Evolutionary conservation across 1,140 invertebrate species (phyloP), one percentile per base, ranked within the genome.

Genomic region (Anoplolepis gracilipes): DNA sequence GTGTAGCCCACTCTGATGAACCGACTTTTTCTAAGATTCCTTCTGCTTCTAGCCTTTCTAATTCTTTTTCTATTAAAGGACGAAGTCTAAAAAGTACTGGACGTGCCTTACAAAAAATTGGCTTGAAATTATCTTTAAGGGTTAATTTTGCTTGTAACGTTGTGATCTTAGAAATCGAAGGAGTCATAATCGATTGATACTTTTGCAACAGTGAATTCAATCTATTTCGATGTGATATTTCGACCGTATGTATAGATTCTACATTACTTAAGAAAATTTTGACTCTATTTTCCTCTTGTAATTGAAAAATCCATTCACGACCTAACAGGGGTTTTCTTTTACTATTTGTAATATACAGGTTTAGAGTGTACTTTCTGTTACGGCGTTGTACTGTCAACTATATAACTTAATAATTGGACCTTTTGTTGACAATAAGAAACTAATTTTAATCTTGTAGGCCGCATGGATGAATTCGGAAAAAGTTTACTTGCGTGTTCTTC

Each of bases 21-120:
- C 85, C 30, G 13, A 89, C 70, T 75, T 75, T 82, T 75, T 75
- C 28, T 22, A 92, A 53, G 42, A 90, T 86, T 28, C 64, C 73
- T 72, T 62, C 86, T 13, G 65, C 25, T 33, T 90, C 90, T 42
- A 95, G 78, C 69, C 92, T 85, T n/a, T 95, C 88, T 57, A 95
- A 87, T 90, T 96, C 94, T 28, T 88, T 82, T 55, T 94, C 92
- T n/a, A 70, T 39, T 49, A 36, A n/a, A n/a, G n/a, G n/a, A n/a
- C n/a, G n/a, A n/a, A n/a, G n/a, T 28, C 42, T 55, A 65, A 87
- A 87, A 1, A 79, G 72, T 1, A 84, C 79, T 13, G 36, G 7
- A 4, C 85, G 62, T 16, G 39, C 64, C 69, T 84, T 87, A 1
- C 39, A 46, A 22, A 76, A 87, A 22, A 84, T 62, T 2, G 72